Base-by-base conservation (phyloP, 1,140 invertebrate genomes). In the Drosophila fuyamai region DNA sequence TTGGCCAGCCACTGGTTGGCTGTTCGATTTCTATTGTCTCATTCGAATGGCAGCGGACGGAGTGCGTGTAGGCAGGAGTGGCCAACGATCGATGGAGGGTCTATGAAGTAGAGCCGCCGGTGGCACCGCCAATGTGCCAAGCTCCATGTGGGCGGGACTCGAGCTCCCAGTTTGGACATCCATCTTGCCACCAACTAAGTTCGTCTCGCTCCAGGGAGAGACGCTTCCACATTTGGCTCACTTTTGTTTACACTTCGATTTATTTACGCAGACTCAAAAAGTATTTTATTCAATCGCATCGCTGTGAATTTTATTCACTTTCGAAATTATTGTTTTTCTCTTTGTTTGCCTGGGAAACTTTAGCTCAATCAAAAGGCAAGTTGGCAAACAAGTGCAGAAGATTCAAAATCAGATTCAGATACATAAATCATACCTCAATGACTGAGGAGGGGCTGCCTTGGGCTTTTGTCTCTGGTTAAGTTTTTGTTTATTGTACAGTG, bases 191-290 rank as follows among this genome's bases (percentile, higher is more conserved):
- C 60, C 60, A 44, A 16, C 63, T 41, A 40, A 57, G 51, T 71
- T 53, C 16, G 53, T 36, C 16, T 54, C 32, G 44, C 50, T 43
- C 27, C 48, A 14, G 32, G 40, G 60, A n/a, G 27, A 35, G 18
- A 41, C 14, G 59, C 36, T 32, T 16, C 50, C 55, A 18, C 55
- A 58, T 78, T 83, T 79, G 63, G 74, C 66, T 88, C 53, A 72
- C 78, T 83, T 73, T 86, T 86, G 82, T 86, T 86, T 85, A 79
- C 76, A 76, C 43, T 79, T 74, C 16, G 84, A 88, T 86, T 88
- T 88, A 86, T 88, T 88, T 83, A 79, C 78, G 75, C 66, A 88
- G 81, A 70, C 71, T 70, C 53, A 55, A 62, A 44, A 79, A 86
- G 79, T 76, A 70, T 88, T 73, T 83, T 71, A 76, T 88, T 82